Evolutionary conservation across 2,888 invertebrate species (phyloP).

Genomic region (Sylvicola fuscatus): DNA sequence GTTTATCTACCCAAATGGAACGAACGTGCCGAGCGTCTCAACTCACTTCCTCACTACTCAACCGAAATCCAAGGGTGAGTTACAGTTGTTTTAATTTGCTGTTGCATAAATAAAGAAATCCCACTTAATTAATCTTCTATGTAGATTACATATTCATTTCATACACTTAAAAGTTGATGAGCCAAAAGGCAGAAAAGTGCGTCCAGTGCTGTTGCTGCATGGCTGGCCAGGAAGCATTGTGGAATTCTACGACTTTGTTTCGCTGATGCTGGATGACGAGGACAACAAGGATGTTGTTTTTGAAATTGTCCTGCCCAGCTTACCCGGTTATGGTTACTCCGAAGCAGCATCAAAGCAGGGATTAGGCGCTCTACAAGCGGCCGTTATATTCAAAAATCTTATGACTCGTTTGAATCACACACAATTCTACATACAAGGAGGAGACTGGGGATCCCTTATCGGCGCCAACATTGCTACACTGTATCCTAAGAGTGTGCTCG

Average conservation of each 20-base stretch:
- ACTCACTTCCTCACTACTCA: constrained; percentile 49
- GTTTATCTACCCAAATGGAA: constrained; percentile 46
- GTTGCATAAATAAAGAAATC: neutral
- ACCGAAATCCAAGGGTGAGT: constrained; percentile 47
- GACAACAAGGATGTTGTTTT: constrained; percentile 32
- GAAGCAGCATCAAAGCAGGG: constrained; percentile 32
- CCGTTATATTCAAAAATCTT: constrained; percentile 38
- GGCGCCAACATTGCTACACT: constrained; percentile 35
- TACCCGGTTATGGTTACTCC: constrained; percentile 29
- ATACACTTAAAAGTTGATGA: constrained; percentile 37
- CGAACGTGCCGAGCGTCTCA: constrained; percentile 45
- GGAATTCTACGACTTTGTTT: constrained; percentile 65
- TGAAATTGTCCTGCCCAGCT: constrained; percentile 30
- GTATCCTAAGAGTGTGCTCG: constrained; percentile 32
- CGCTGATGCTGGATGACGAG: constrained; percentile 32
- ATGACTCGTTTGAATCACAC: constrained; percentile 44
- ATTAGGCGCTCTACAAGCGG: constrained; percentile 31
- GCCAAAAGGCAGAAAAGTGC: constrained; percentile 19
- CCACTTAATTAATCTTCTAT: neutral
- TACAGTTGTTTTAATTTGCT: neutral
- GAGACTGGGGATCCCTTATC: constrained; percentile 47
- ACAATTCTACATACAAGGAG: constrained; percentile 48
- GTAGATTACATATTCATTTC: constrained; percentile 38
- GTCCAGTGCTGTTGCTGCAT: constrained; percentile 38
- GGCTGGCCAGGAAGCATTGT: constrained; percentile 80